Conservation (phyloP, 2,113 vertebrate genomes). For the Psammodynastes pulverulentus region DNA sequence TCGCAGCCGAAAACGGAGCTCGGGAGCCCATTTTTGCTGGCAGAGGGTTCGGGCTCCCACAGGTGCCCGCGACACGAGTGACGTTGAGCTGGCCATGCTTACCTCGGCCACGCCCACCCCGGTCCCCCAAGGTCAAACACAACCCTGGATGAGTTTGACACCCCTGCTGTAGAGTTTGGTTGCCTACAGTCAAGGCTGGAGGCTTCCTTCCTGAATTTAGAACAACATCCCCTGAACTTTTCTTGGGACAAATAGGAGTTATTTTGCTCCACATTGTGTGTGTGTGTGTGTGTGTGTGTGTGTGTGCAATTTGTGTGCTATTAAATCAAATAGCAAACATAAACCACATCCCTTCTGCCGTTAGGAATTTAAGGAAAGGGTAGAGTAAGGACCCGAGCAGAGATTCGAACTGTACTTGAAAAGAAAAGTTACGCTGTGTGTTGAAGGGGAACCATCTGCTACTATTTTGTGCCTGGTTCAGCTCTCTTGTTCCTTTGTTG, state of each 20-base stretch:
- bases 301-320: background rate
- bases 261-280: background rate
- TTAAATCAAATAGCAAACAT: background rate
- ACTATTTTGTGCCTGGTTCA: background rate
- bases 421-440: background rate
- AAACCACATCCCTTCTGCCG: background rate
- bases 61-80: too few species aligned
- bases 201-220: background rate
- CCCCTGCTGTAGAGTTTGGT: background rate
- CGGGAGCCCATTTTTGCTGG: too few species aligned
- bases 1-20: too few species aligned
- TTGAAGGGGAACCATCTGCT: background rate
- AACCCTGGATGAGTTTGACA: too few species aligned
- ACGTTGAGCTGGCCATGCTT: too few species aligned
- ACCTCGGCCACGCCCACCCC: too few species aligned
- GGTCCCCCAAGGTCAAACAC: too few species aligned
- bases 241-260: background rate
- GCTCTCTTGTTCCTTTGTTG: background rate
- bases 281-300: too few species aligned
- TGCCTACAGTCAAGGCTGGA: background rate
- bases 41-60: too few species aligned
- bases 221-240: background rate
- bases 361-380: background rate
- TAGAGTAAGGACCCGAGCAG: background rate
- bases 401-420: background rate